Base-by-base conservation (phyloP, 2,888 invertebrate species). In the Deilephila porcellus region DNA sequence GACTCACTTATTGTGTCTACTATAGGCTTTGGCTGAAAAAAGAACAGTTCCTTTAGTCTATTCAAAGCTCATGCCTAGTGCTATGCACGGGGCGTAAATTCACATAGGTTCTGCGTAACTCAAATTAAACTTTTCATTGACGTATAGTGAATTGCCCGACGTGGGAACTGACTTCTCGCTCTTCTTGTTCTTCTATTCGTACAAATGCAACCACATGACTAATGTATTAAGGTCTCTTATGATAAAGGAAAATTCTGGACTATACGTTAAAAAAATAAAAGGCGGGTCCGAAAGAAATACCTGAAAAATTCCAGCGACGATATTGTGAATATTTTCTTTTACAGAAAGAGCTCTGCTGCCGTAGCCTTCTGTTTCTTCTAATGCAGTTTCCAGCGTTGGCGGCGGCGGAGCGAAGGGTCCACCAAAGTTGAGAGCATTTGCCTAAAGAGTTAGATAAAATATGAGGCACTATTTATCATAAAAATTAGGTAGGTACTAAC, bases 1-100 rank as follows among this genome's bases (percentile, higher is more conserved):
- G 96, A 95, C 86, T 97, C 97, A 63, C 90, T 93, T 79, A 97
- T 97, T 4, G 95, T 96, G 82, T 98, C 98, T 34, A 98, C 95
- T 75, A 98, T 93, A 0, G 98, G 97, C 78, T 95, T 95, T 0
- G 97, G 97, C 95, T 96, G 85, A 29, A 79, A 74, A 79, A 79
- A 76, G 37, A 64, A 17, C 71, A 64, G 11, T 45, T 45, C 11
- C 14, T 45, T 45, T 45, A 45, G 45, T 45, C 2, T 11, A 45
- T 45, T 11, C 45, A 45, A 45, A 45, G 14, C 45, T 45, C 45
- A 45, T 45, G 45, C 11, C 11, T 45, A 11, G 11, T 14, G 32
- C 45, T 45, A 14, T 45, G 14, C 11, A 45, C 45, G 14, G 11
- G 45, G 45, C 45, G 45, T 11, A 11, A 37, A 14, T 45, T 14